Base-by-base conservation (phyloP, 2,113 vertebrate genomes). In the Oncorhynchus tshawytscha region DNA sequence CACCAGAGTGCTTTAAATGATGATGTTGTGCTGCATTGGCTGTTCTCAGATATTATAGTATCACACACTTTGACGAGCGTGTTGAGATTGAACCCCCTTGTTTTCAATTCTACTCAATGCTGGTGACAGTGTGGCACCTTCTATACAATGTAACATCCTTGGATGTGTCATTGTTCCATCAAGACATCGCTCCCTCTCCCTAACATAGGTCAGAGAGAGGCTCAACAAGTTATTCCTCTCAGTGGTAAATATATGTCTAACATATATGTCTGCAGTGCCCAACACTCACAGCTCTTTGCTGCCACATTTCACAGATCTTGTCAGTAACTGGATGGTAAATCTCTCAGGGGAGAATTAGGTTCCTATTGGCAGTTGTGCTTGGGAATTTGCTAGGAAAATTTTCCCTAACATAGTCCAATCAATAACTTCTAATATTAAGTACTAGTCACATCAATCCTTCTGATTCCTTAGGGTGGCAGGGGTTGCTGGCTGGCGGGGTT, bases 401-500 rank as follows among this genome's bases (percentile, higher is more conserved):
- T 85, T 57, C 73, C 86, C 70, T 67, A 82, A 86, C 82, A 78
- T 77, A 80, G 78, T 67, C 77, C 80, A 88, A 89, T 91, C 88
- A 88, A 89, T 88, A 86, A 85, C 77, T 84, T 83, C 83, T 77
- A 81, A 82, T 75, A 78, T 86, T 71, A 80, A 80, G 81, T 81
- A 60, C 74, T 68, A 64, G 22, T 64, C n/a, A 64, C n/a, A 64
- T 64, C 1, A 64, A n/a, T 11, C n/a, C 20, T 11, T n/a, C 62
- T 64, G 57, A 48, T 7, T 29, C 11, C 22, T 18, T 18, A 45
- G 65, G 67, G 29, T 67, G 72, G 69, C 9, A 81, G 12, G 70
- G 73, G 18, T 60, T 70, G 24, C 24, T 29, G 79, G 67, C 22
- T 13, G 57, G 72, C 5, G 76, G 11, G 67, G 74, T 74, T 71